These are phyloP conservation scores for Lasioglossum figueresi DNA, from an alignment of 2,888 invertebrate genomes.

Conservation along the genomic window DNA sequence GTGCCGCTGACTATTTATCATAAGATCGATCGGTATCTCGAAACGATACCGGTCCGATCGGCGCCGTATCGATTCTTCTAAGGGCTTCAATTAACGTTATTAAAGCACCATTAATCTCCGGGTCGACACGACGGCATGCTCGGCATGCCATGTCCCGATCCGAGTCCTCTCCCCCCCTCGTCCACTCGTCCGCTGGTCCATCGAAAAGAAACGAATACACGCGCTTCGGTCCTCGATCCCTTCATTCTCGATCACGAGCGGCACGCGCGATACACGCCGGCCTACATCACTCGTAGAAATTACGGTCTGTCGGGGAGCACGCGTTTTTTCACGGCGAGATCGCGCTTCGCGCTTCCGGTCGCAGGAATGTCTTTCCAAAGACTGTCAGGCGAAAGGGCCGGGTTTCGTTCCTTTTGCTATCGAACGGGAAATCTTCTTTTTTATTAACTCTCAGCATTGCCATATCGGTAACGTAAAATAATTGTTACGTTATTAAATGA, in stretches of 20 bases:
- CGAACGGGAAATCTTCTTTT: background rate
- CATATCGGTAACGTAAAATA: too few relatives aligned
- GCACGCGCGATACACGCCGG: slow-evolving; percentile 57
- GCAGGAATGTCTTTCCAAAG: background rate
- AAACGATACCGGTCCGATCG: slow-evolving; percentile 79
- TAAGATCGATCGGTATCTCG: slow-evolving; percentile 83
- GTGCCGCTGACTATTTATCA: slow-evolving; percentile 83
- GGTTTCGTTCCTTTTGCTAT: background rate
- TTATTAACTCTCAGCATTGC: background rate
- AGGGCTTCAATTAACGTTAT: slow-evolving; percentile 84
- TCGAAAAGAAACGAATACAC: slow-evolving; percentile 52
- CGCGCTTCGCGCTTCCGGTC: background rate
- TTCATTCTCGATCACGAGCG: slow-evolving; percentile 52
- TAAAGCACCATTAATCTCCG: slow-evolving; percentile 83
- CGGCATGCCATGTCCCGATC: slow-evolving; percentile 74
- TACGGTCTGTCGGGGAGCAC: background rate
- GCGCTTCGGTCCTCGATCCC: slow-evolving; percentile 46
- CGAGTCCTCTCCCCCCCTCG: slow-evolving; percentile 57
- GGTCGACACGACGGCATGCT: slow-evolving; percentile 76
- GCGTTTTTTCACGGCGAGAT: background rate
- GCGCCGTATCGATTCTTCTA: slow-evolving; percentile 82
- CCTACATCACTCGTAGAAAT: slow-evolving; percentile 28
- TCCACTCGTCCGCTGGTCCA: slow-evolving; percentile 24
- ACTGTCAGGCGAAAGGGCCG: background rate
- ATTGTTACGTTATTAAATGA: too few relatives aligned